Conservation (phyloP, 2,797 vertebrate species). For the Schizopygopsis malacanthus region DNA sequence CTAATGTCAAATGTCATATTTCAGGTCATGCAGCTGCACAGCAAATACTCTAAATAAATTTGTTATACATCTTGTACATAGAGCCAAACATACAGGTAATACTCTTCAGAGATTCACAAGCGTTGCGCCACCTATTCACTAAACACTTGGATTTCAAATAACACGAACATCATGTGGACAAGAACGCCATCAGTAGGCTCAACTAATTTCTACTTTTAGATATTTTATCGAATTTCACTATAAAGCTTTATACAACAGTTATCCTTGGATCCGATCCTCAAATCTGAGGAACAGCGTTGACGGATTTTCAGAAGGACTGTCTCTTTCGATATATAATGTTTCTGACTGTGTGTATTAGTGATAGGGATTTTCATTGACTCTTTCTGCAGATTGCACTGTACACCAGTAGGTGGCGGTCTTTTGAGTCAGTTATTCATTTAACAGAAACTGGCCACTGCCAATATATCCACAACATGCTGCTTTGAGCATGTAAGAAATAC, state of each 20-base stretch:
- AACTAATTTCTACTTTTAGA: no score
- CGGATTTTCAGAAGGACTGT: no score
- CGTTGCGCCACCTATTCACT: background rate
- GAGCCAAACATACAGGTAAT: background rate
- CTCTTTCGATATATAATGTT: background rate
- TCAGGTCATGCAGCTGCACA: background rate
- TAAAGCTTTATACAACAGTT: background rate
- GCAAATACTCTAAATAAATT: background rate
- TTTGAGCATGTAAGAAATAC: background rate
- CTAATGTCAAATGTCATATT: background rate
- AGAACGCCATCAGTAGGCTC: no score
- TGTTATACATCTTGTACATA: background rate
- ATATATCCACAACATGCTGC: background rate
- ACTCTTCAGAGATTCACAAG: background rate
- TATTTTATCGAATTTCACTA: background rate
- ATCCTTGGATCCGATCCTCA: background rate
- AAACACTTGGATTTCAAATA: background rate
- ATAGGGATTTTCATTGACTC: no score
- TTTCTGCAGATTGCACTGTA: background rate
- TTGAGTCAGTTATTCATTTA: background rate
- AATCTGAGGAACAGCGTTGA: no score
- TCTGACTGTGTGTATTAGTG: background rate
- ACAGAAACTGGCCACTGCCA: no score
- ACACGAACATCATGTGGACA: background rate
- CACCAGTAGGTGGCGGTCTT: background rate